Conservation (phyloP, 2,888 invertebrate species). For the Sminthurinus aureus region DNA sequence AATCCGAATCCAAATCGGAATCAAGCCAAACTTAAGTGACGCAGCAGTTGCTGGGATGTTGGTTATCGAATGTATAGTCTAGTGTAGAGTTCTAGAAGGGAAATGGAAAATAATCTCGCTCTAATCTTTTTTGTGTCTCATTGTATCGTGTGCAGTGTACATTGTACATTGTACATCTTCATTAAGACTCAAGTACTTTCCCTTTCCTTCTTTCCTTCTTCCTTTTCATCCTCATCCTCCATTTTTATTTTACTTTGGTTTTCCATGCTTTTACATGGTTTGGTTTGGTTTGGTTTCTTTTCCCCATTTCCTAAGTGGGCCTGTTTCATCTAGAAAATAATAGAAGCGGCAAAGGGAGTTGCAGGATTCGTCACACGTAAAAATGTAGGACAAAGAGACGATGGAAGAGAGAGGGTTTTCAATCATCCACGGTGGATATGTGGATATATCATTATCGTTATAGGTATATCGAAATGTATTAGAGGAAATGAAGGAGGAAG, state of each 20-base stretch:
- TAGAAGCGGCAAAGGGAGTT: not conserved
- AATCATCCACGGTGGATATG: not conserved
- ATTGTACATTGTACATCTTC: not conserved
- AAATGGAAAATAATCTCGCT: not conserved
- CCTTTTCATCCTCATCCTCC: not conserved
- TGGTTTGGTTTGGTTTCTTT: too few relatives aligned
- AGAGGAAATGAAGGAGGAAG: too few relatives aligned
- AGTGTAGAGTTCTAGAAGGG: too few relatives aligned
- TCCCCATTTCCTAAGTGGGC: not conserved
- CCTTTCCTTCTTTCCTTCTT: not conserved
- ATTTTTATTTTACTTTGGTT: not conserved
- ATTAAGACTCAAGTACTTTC: slow-evolving; percentile 27
- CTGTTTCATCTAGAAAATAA: too few relatives aligned
- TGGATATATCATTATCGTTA: not conserved
- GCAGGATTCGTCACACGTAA: too few relatives aligned
- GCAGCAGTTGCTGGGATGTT: too few relatives aligned
- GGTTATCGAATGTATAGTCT: too few relatives aligned
- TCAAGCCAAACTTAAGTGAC: too few relatives aligned
- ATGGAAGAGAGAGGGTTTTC: not conserved
- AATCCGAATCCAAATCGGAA: too few relatives aligned
- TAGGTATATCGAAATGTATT: too few relatives aligned
- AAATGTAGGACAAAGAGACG: not conserved
- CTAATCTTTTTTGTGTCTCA: not conserved
- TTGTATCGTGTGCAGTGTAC: not conserved
- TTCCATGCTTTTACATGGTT: not conserved